phyloP scores from a whole-genome alignment of 2,888 invertebrate species.

The Caenorhabditis doughertyi region DNA sequence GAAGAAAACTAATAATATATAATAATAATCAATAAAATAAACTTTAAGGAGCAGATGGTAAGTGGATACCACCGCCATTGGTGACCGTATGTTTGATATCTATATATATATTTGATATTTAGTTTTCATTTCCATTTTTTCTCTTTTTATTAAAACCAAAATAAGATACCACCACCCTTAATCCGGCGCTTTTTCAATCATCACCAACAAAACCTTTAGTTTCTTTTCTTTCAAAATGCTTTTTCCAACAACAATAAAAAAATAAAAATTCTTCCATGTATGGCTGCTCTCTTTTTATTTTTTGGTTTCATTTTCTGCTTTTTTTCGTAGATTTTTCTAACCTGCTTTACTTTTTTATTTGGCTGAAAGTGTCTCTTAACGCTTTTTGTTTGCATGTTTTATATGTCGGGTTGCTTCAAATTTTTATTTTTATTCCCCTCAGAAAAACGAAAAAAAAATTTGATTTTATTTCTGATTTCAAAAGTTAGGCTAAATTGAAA shows the following conservation, averaged over 20 bases:
- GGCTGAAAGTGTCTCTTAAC: constrained; percentile 36
- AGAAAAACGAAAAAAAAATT: too few species aligned
- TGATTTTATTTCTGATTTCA: neutral
- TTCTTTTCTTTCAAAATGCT: constrained; percentile 1
- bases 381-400: constrained; percentile 55
- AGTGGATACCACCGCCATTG: constrained; percentile 50
- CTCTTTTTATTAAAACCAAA: neutral
- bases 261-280: too few species aligned
- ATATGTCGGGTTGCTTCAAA: constrained; percentile 17
- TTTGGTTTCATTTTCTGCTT: constrained; percentile 20
- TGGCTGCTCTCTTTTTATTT: constrained; percentile 21
- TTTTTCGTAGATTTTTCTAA: constrained; percentile 27
- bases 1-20: neutral
- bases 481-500: too few species aligned
- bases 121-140: constrained; percentile 38
- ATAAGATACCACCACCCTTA: neutral
- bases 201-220: neutral
- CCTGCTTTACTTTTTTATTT: constrained; percentile 41
- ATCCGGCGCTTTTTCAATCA: constrained; percentile 11
- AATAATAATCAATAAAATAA: constrained; percentile 21
- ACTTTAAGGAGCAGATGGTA: constrained; percentile 69
- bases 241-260: too few species aligned
- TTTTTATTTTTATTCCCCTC: neutral
- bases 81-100: constrained; percentile 61
- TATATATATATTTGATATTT: constrained; percentile 28